Evolutionary conservation across 1,140 invertebrate species (phyloP).

Genomic region (Pristionchus pacificus): DNA sequence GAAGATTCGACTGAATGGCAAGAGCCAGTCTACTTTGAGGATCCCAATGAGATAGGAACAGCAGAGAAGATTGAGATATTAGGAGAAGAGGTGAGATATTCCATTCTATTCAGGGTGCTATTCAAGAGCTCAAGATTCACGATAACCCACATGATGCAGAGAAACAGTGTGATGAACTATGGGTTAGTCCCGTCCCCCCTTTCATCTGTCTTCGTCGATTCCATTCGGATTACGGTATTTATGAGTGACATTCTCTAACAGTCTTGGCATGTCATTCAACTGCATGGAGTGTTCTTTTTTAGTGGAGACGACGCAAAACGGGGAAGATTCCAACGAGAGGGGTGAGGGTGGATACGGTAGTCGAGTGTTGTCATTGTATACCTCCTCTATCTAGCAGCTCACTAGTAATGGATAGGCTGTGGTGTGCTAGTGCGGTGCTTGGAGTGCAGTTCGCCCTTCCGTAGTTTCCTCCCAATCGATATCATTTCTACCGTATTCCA

Average conservation of each 20-base stretch:
- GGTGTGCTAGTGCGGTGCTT: too few relatives aligned
- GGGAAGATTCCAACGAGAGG: not conserved
- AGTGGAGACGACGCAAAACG: conserved; percentile 11
- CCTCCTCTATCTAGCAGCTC: too few relatives aligned
- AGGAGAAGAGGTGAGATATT: not conserved
- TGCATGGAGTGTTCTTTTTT: not conserved
- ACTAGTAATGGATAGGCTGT: too few relatives aligned
- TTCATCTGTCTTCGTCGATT: too few relatives aligned
- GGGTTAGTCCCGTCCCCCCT: too few relatives aligned
- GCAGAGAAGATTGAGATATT: not conserved
- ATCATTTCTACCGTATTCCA: not conserved
- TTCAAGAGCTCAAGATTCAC: conserved; percentile 72
- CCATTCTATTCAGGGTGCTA: conserved; percentile 68
- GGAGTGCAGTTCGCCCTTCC: not conserved
- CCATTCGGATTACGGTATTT: too few relatives aligned
- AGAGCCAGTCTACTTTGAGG: not conserved
- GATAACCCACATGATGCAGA: conserved; percentile 67
- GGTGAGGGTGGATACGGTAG: not conserved
- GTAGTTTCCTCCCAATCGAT: not conserved
- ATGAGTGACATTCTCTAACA: not conserved
- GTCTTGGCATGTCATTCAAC: not conserved
- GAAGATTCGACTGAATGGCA: not conserved
- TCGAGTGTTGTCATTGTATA: too few relatives aligned
- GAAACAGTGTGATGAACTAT: conserved; percentile 65
- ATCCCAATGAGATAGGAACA: not conserved